These are phyloP conservation scores for Exocentrus adspersus DNA, from an alignment of 2,888 invertebrate species.

Conservation along the genomic window DNA sequence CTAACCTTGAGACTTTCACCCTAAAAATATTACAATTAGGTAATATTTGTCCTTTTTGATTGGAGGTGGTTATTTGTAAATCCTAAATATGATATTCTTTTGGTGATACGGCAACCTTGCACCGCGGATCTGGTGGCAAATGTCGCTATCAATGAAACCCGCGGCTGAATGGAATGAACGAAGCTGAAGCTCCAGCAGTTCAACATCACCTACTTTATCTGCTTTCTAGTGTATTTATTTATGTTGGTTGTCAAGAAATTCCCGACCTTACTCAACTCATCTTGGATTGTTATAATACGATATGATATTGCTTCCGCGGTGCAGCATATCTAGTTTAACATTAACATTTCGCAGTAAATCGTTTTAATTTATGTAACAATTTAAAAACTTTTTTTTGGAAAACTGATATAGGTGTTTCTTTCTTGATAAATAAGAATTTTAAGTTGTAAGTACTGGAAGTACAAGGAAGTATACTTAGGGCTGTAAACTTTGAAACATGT, in stretches of 20 bases:
- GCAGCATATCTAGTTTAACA: conserved; percentile 16
- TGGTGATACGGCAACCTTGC: conserved; percentile 4
- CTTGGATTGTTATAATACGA: conserved; percentile 21
- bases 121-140: conserved; percentile 34
- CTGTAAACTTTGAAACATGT: too few species aligned
- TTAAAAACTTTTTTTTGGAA: too few species aligned
- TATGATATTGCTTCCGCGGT: conserved; percentile 20
- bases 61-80: too few species aligned
- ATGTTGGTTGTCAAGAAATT: conserved; percentile 40
- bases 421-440: too few species aligned
- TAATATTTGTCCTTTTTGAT: too few species aligned
- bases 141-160: conserved; percentile 45
- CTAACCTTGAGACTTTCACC: too few species aligned
- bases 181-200: conserved; percentile 33
- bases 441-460: too few species aligned
- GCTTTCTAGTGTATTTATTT: conserved; percentile 41
- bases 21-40: too few species aligned
- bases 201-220: conserved; percentile 30
- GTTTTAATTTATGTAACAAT: too few species aligned
- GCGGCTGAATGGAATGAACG: conserved; percentile 45
- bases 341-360: conserved; percentile 7
- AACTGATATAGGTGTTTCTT: too few species aligned
- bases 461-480: too few species aligned
- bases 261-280: conserved; percentile 38
- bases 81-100: background rate